Evolutionary conservation across 1,140 invertebrate genomes (phyloP).

Genomic region (Megathymus violae): DNA sequence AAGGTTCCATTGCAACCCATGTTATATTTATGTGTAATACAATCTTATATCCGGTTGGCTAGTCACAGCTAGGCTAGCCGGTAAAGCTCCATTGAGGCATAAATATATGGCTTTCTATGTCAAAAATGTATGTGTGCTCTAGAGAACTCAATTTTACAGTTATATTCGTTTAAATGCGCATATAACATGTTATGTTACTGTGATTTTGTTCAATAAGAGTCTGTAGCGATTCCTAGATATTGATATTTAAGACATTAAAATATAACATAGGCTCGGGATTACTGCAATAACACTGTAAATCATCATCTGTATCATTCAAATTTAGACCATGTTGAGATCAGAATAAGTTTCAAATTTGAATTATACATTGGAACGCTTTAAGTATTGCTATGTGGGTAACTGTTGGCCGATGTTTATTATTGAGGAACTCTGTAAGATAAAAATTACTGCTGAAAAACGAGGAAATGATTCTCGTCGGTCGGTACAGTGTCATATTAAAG

Average conservation of each 20-base stretch:
- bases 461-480: not conserved
- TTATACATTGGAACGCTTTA: not conserved
- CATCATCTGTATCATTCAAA: not conserved
- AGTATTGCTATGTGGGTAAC: not conserved
- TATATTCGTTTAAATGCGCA: slow-evolving; percentile 26
- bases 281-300: not conserved
- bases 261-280: not conserved
- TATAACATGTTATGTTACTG: slow-evolving; percentile 19
- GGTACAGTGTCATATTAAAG: slow-evolving; percentile 11
- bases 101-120: too few species aligned
- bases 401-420: slow-evolving; percentile 8
- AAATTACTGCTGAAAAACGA: not conserved
- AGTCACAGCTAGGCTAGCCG: too few species aligned
- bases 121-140: not conserved
- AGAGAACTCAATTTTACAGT: not conserved
- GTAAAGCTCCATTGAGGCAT: too few species aligned
- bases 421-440: slow-evolving; percentile 1
- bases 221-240: slow-evolving; percentile 23
- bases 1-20: too few species aligned
- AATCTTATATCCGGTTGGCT: too few species aligned
- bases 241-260: slow-evolving; percentile 21
- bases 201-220: slow-evolving; percentile 18
- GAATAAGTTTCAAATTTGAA: not conserved
- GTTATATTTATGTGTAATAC: too few species aligned
- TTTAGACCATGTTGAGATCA: not conserved